Conservation (phyloP, 2,888 invertebrate genomes). For the Cacoxenus indagator region DNA sequence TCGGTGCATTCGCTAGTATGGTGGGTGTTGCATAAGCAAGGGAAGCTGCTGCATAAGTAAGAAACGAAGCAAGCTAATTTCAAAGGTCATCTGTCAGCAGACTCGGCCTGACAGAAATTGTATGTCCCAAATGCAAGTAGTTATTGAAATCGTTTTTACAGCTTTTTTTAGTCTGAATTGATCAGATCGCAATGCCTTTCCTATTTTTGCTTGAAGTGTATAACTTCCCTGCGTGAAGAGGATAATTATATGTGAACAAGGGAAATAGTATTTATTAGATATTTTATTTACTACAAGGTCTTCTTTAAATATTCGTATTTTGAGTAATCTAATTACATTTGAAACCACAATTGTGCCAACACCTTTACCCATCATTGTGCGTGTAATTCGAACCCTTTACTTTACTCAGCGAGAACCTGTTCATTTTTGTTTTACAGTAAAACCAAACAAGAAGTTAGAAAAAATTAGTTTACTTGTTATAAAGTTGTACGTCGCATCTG, state of each 20-base stretch:
- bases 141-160: conserved; percentile 62
- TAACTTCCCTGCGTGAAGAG: not conserved
- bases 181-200: no score
- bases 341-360: no score
- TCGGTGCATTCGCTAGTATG: no score
- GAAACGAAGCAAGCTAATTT: not conserved
- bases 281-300: no score
- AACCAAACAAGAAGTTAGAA: conserved; percentile 49
- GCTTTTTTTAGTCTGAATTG: conserved; percentile 61
- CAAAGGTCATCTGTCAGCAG: conserved; percentile 16
- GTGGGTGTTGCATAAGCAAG: no score
- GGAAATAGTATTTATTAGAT: no score
- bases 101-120: conserved; percentile 44
- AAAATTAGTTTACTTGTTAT: conserved; percentile 65
- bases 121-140: conserved; percentile 66
- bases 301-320: no score
- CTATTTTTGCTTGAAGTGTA: not conserved
- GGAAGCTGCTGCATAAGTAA: no score
- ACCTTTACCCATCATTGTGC: no score
- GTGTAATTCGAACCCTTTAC: no score
- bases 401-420: not conserved
- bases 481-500: conserved; percentile 57
- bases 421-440: conserved; percentile 20
- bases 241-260: no score
- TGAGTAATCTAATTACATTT: no score